Conservation (phyloP, 1,140 invertebrate species). For the Ditylenchus dipsaci region DNA sequence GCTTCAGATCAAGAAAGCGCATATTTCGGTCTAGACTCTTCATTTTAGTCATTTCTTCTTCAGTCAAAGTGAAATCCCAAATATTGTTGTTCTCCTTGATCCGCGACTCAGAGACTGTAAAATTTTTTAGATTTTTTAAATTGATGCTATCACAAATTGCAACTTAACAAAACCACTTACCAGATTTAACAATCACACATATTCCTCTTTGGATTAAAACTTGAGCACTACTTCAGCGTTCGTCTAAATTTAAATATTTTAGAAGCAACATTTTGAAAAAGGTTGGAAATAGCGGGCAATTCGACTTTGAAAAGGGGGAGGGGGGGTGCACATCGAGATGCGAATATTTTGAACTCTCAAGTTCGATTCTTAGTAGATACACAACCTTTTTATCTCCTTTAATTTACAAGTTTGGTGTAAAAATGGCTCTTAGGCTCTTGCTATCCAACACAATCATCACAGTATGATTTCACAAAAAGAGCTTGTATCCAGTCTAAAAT, state of each 20-base stretch:
- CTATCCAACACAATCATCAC: no score
- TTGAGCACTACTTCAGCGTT: constrained; percentile 59
- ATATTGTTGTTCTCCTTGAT: constrained; percentile 59
- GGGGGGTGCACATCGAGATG: no score
- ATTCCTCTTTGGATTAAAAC: constrained; percentile 56
- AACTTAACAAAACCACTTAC: not conserved
- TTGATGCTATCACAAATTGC: no score
- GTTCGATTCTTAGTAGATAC: no score
- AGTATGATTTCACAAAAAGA: no score
- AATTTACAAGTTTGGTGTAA: no score
- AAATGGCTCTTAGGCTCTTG: no score
- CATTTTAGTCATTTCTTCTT: constrained; percentile 31
- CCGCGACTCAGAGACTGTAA: constrained; percentile 27
- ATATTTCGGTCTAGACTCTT: constrained; percentile 13
- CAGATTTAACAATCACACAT: constrained; percentile 58
- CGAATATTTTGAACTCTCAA: no score
- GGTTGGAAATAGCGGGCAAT: no score
- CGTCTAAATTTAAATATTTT: constrained; percentile 24
- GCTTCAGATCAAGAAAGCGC: constrained; percentile 18
- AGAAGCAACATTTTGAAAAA: not conserved
- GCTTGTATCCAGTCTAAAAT: no score
- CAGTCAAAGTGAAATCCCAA: constrained; percentile 43
- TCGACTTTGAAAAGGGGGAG: no score
- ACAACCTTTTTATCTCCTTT: no score
- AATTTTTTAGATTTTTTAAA: constrained; percentile 2